Conservation (phyloP, 2,888 invertebrate genomes). For the Cataglyphis albicans region DNA sequence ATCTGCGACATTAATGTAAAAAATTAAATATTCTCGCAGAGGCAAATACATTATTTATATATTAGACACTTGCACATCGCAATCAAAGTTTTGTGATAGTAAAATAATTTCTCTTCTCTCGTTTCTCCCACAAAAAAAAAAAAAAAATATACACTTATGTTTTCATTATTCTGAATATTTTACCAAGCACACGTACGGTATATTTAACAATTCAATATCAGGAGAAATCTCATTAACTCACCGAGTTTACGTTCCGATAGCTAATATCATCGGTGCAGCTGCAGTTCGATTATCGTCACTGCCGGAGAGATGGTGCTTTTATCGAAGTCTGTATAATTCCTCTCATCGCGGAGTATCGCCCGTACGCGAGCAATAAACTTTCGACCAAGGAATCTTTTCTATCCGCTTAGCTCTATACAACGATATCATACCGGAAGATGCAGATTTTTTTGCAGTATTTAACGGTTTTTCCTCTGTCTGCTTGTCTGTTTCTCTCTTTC, state of each 20-base stretch:
- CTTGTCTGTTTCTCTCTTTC: conserved; percentile 13
- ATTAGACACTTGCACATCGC: background rate
- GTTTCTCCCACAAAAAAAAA: background rate
- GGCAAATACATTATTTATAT: conserved; percentile 15
- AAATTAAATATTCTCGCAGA: background rate
- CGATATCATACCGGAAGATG: conserved; percentile 19
- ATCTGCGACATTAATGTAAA: background rate
- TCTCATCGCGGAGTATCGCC: conserved; percentile 32
- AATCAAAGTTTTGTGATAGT: background rate
- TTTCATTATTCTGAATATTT: conserved; percentile 12
- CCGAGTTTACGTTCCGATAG: conserved; percentile 35
- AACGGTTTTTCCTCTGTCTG: background rate
- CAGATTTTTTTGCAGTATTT: conserved; percentile 26
- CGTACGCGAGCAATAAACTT: conserved; percentile 29
- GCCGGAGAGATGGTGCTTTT: conserved; percentile 6
- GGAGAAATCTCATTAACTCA: conserved; percentile 45
- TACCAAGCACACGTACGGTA: background rate
- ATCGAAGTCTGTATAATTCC: background rate
- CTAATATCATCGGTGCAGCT: conserved; percentile 29
- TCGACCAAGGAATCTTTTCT: conserved; percentile 5
- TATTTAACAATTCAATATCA: conserved; percentile 37
- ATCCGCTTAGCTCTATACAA: background rate
- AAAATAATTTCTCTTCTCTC: background rate
- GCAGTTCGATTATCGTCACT: conserved; percentile 33
- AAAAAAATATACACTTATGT: background rate